These are phyloP conservation scores for Agrenia bidenticulata DNA, from an alignment of 2,888 invertebrate genomes.

Conservation along the genomic window DNA sequence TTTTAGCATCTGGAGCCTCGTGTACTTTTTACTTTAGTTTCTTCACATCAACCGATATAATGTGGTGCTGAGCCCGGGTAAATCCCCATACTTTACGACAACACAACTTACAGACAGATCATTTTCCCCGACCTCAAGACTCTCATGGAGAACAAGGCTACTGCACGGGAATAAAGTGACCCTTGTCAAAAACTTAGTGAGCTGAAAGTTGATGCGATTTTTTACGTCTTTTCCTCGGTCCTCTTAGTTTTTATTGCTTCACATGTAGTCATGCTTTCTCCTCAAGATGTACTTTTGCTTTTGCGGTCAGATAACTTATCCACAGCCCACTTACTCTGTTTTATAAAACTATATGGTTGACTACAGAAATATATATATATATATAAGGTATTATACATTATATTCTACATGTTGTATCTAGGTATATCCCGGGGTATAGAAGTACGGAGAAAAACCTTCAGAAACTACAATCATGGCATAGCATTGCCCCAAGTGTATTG, in stretches of 20 bases:
- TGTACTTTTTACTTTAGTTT: too few relatives aligned
- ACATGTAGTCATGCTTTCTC: background rate
- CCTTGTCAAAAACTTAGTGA: conserved; percentile 20
- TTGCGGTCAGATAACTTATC: conserved; percentile 5
- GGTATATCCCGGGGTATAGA: too few relatives aligned
- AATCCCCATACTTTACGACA: conserved; percentile 22
- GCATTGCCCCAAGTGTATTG: too few relatives aligned
- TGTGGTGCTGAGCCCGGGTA: conserved; percentile 2
- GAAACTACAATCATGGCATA: too few relatives aligned
- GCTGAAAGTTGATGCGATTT: conserved; percentile 12
- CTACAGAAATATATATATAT: too few relatives aligned
- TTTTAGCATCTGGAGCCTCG: too few relatives aligned
- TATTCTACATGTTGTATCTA: too few relatives aligned
- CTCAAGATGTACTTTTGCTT: background rate
- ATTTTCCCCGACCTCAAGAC: background rate
- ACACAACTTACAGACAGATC: conserved; percentile 16
- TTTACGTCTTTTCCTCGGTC: conserved; percentile 3
- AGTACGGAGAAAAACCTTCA: too few relatives aligned
- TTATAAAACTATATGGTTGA: too few relatives aligned
- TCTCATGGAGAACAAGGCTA: background rate
- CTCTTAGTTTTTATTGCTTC: conserved; percentile 10
- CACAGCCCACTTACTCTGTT: too few relatives aligned
- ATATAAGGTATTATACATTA: too few relatives aligned
- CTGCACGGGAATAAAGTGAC: conserved; percentile 12
- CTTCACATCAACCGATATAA: background rate